Conservation (phyloP, 2,113 vertebrate genomes). For the Glaucidium brasilianum region DNA sequence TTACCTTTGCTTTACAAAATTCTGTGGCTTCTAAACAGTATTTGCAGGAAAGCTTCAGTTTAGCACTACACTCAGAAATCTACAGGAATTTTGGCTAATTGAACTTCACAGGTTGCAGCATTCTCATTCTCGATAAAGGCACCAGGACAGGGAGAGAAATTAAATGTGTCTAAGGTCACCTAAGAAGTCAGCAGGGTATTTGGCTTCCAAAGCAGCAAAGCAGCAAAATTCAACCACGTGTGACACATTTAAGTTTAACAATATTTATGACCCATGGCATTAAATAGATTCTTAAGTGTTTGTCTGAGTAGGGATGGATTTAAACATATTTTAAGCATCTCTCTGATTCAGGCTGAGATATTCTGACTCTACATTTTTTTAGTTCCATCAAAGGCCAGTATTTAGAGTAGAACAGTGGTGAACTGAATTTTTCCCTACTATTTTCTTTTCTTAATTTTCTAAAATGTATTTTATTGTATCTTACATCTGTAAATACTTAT, state of each 20-base stretch:
- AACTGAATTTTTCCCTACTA: neutral
- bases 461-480: neutral
- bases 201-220: neutral
- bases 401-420: neutral
- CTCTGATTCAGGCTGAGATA: neutral
- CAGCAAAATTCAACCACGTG: neutral
- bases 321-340: neutral
- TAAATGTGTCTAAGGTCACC: neutral
- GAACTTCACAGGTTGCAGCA: neutral
- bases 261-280: neutral
- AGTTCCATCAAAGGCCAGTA: neutral
- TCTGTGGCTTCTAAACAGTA: neutral
- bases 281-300: neutral
- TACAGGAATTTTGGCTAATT: neutral
- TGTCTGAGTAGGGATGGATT: neutral
- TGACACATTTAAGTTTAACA: neutral
- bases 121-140: neutral
- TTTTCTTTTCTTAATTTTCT: neutral
- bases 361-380: neutral
- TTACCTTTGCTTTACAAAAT: neutral
- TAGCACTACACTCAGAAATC: neutral
- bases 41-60: neutral
- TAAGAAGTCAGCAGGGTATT: neutral
- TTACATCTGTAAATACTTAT: neutral
- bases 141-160: neutral